Conservation (phyloP, 1,140 invertebrate genomes). For the Sinonovacula constricta region DNA sequence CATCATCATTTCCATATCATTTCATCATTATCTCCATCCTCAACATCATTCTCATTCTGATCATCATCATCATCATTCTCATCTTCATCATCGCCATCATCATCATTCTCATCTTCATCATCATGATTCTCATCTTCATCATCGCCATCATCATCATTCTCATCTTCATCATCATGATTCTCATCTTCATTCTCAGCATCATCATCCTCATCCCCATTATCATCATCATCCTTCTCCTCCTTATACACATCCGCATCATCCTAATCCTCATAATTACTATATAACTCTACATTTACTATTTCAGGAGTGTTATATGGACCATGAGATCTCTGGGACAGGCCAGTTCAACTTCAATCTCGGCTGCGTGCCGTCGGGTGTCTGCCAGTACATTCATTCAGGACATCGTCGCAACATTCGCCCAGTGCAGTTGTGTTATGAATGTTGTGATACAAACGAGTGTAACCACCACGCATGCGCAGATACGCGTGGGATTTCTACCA, state of each 20-base stretch:
- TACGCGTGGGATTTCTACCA: background rate
- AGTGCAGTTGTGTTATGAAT: slow-evolving; percentile 42
- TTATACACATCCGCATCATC: background rate
- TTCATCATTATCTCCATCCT: background rate
- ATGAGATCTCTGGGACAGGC: slow-evolving; percentile 4
- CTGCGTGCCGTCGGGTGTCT: slow-evolving; percentile 13
- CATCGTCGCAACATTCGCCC: background rate
- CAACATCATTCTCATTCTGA: background rate
- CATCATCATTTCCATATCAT: background rate
- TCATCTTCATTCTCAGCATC: background rate
- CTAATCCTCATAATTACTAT: background rate
- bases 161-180: background rate
- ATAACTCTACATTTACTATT: background rate
- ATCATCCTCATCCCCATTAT: background rate
- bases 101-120: background rate
- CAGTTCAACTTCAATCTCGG: slow-evolving; percentile 27
- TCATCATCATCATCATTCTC: background rate
- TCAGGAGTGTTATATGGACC: slow-evolving; percentile 41
- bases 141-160: background rate
- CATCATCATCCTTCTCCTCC: background rate
- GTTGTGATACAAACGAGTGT: slow-evolving; percentile 38
- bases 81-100: background rate
- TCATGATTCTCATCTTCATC: background rate
- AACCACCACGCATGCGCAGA: slow-evolving; percentile 39
- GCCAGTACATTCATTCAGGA: background rate